phyloP scores from a whole-genome alignment of 1,140 invertebrate genomes.

The Hyposmocoma kahamanoa region DNA sequence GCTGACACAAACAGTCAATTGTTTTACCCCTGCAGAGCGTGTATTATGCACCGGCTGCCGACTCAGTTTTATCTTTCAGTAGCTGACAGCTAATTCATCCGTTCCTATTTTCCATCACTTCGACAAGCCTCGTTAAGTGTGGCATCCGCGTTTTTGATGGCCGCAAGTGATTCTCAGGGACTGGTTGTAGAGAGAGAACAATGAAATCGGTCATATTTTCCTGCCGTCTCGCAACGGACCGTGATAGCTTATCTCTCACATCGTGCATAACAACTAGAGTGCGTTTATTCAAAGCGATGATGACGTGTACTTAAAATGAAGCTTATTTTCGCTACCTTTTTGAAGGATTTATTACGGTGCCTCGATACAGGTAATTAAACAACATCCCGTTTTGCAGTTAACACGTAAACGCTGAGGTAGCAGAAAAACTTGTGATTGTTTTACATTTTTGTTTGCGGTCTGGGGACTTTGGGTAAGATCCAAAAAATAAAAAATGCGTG shows the following conservation, averaged over 20 bases:
- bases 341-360: conserved; percentile 29
- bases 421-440: no score
- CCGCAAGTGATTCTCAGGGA: conserved; percentile 61
- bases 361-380: conserved; percentile 1
- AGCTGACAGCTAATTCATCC: conserved; percentile 55
- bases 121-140: conserved; percentile 70
- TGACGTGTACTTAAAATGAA: conserved; percentile 48
- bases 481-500: no score
- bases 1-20: conserved; percentile 14
- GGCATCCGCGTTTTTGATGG: conserved; percentile 58
- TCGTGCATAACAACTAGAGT: conserved; percentile 57
- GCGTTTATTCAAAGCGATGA: conserved; percentile 49
- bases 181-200: conserved; percentile 52
- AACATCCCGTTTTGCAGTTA: no score
- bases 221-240: conserved; percentile 55
- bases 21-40: conserved; percentile 18
- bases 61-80: conserved; percentile 49
- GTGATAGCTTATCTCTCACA: conserved; percentile 57
- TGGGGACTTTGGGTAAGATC: no score
- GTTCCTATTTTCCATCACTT: conserved; percentile 59
- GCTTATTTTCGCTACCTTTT: conserved; percentile 50
- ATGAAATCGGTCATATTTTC: conserved; percentile 70
- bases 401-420: no score
- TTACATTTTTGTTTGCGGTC: no score
- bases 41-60: conserved; percentile 26